phyloP scores from a whole-genome alignment of 2,888 invertebrate genomes.

The Ophion slaviceki region DNA sequence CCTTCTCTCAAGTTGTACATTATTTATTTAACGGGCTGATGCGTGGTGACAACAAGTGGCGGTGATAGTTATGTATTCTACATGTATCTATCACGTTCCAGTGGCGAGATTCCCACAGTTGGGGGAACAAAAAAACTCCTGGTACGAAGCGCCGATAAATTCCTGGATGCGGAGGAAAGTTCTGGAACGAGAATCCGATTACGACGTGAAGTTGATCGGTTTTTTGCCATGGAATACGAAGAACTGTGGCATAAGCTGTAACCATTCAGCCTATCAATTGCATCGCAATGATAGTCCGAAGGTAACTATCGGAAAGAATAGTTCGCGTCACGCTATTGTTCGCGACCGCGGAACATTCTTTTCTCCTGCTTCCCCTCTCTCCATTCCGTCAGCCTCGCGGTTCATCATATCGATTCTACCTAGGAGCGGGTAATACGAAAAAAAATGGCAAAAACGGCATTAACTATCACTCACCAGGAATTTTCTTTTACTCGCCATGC shows the following conservation, averaged over 20 bases:
- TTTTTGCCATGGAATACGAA: not conserved
- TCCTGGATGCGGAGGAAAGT: slow-evolving; percentile 13
- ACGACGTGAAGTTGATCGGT: slow-evolving; percentile 1
- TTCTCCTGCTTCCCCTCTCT: slow-evolving; percentile 15
- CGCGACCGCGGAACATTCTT: slow-evolving; percentile 7
- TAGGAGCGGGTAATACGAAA: not conserved
- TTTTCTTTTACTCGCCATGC: no score
- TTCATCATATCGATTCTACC: not conserved
- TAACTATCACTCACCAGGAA: no score
- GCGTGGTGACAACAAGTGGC: slow-evolving; percentile 50
- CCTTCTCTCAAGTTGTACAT: slow-evolving; percentile 29
- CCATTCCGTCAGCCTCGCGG: not conserved
- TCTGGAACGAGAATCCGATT: not conserved
- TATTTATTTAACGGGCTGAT: slow-evolving; percentile 60
- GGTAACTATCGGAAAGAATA: slow-evolving; percentile 5
- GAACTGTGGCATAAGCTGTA: not conserved
- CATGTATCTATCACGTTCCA: not conserved
- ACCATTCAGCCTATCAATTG: not conserved
- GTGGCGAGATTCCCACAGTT: slow-evolving; percentile 12
- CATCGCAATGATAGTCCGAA: not conserved
- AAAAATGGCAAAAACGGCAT: not conserved
- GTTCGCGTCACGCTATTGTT: slow-evolving; percentile 1
- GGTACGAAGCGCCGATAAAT: not conserved
- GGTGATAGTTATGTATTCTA: slow-evolving; percentile 38
- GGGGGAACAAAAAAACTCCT: not conserved